phyloP scores from a whole-genome alignment of 2,797 vertebrate genomes.

The Hirundo rustica region DNA sequence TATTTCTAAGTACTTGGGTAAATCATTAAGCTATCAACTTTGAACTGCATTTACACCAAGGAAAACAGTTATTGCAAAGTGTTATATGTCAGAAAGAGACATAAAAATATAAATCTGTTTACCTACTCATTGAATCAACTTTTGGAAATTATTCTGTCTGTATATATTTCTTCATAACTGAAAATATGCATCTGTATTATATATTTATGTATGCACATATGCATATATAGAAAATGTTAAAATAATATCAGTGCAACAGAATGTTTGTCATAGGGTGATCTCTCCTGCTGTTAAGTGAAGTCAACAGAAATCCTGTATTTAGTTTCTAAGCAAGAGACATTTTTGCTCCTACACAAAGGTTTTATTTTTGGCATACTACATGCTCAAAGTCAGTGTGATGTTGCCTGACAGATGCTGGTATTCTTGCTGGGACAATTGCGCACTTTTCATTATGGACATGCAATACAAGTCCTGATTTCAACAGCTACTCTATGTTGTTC shows the following conservation, averaged over 20 bases:
- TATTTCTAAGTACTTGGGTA: background rate
- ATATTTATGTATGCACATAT: background rate
- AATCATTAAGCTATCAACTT: background rate
- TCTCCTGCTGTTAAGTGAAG: background rate
- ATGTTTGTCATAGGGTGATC: background rate
- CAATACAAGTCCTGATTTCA: background rate
- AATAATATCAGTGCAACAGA: background rate
- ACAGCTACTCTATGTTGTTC: background rate
- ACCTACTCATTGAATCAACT: background rate
- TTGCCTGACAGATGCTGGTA: background rate
- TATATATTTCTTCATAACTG: background rate
- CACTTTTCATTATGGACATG: background rate
- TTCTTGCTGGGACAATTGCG: background rate
- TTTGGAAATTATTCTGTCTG: background rate
- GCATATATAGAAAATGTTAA: background rate
- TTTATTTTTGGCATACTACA: background rate
- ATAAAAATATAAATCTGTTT: background rate
- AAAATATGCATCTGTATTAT: background rate
- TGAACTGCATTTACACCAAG: background rate
- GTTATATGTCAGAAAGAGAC: background rate
- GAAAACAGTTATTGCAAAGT: background rate
- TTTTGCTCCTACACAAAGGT: background rate
- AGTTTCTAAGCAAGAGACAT: background rate
- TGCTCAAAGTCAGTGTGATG: background rate
- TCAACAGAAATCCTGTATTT: background rate